Base-by-base conservation (phyloP, 1,140 invertebrate genomes). In the Cylas formicarius region DNA sequence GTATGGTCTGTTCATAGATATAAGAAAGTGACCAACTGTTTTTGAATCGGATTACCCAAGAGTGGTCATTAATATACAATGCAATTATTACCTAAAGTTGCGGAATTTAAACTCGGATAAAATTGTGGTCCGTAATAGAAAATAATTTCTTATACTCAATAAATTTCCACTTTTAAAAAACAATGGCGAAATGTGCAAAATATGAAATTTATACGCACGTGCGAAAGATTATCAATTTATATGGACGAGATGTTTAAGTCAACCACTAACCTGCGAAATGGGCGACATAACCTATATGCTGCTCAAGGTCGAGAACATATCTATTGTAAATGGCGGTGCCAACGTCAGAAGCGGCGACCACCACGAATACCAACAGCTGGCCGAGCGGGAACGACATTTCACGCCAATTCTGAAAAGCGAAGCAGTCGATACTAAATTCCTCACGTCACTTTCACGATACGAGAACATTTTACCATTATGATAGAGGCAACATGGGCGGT, bases 401-500 rank as follows among this genome's bases (percentile, higher is more conserved):
- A 24, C 73, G 70, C 84, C 88, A 96, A 66, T 96, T 95, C 84
- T 86, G 61, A 21, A 73, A 72, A 46, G 59, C 45, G 54, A 58
- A 32, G 16, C n/a, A n/a, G n/a, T n/a, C n/a, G n/a, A n/a, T n/a
- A n/a, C n/a, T n/a, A n/a, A n/a, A n/a, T n/a, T n/a, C n/a, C n/a
- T n/a, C n/a, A n/a, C n/a, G n/a, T n/a, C n/a, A n/a, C n/a, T n/a
- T n/a, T n/a, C n/a, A n/a, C n/a, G n/a, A n/a, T n/a, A n/a, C n/a
- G n/a, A n/a, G n/a, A n/a, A n/a, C n/a, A n/a, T n/a, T n/a, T 73
- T 66, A 90, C 88, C 79, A 97, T 82, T 48, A 97, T 80, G 24
- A 98, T 86, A 14, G 89, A 94, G 10, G 95, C 90, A 28, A 98
- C 75, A 63, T 99, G 94, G 9, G 93, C 94, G 0, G 93, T 84